Percentiles rank a stretch among this genome's conserved stretches.
Conservation (phyloP, 2,888 invertebrate species). For the Cryptophagus acutangulus region DNA sequence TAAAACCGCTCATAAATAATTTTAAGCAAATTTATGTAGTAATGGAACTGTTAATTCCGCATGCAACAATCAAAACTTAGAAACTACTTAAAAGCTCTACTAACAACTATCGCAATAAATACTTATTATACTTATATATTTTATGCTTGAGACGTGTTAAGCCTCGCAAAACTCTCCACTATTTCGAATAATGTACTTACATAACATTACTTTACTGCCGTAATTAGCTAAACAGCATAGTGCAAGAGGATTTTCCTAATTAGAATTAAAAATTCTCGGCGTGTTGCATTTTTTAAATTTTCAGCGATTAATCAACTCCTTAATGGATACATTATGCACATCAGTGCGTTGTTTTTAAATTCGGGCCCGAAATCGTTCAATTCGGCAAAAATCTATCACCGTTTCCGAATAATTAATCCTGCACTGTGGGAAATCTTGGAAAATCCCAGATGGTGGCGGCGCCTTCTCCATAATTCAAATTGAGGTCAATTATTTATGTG, state of each 20-base stretch:
- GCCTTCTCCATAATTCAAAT: slow-evolving; percentile 17
- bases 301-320: too few species aligned
- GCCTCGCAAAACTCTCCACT: background rate
- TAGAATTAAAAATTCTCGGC: too few species aligned
- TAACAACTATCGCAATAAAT: slow-evolving; percentile 6
- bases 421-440: slow-evolving; percentile 19
- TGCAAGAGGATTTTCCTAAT: too few species aligned
- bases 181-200: too few species aligned
- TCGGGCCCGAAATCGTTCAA: too few species aligned
- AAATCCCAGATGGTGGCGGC: slow-evolving; percentile 15
- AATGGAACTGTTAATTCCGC: slow-evolving; percentile 15
- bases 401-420: slow-evolving; percentile 23
- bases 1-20: too few species aligned
- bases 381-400: slow-evolving; percentile 11
- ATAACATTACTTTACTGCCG: too few species aligned
- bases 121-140: slow-evolving; percentile 10
- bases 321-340: background rate
- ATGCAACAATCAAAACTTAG: slow-evolving; percentile 18
- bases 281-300: too few species aligned
- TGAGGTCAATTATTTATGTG: slow-evolving; percentile 19
- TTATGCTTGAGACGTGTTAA: slow-evolving; percentile 10
- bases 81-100: slow-evolving; percentile 14
- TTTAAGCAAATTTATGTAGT: slow-evolving; percentile 3
- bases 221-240: too few species aligned
- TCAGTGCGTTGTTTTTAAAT: too few species aligned